Percentiles rank a stretch among this genome's conserved stretches.
Conservation (phyloP, 2,888 invertebrate genomes). For the Diarsia mendica region DNA sequence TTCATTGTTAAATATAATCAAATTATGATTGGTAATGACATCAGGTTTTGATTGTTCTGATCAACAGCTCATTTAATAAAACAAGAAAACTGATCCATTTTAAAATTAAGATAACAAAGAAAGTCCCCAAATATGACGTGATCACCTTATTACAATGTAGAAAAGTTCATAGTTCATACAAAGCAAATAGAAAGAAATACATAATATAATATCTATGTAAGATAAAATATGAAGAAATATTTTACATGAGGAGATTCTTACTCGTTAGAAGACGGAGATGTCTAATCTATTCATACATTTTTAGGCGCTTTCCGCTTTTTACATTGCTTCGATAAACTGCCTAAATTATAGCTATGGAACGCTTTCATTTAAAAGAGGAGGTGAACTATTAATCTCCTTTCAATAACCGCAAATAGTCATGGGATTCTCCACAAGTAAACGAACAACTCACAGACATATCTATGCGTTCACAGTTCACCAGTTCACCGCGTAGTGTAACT, state of each 20-base stretch:
- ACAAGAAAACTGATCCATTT: neutral
- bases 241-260: neutral
- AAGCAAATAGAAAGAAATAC: neutral
- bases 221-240: too few species aligned
- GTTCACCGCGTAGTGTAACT: slow-evolving; percentile 7
- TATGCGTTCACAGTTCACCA: slow-evolving; percentile 5
- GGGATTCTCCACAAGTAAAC: neutral
- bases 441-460: neutral
- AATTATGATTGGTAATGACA: neutral
- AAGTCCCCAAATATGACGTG: neutral
- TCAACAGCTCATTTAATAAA: neutral
- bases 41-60: neutral
- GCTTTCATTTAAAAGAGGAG: neutral
- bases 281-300: neutral
- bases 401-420: neutral
- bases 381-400: neutral
- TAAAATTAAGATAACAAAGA: neutral
- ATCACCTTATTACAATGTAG: neutral
- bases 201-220: too few species aligned
- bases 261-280: neutral
- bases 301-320: neutral
- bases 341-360: neutral
- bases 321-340: too few species aligned
- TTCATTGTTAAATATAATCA: neutral
- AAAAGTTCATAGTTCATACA: neutral